Base-by-base conservation (phyloP, 2,113 vertebrate genomes). In the Cebus imitator region DNA sequence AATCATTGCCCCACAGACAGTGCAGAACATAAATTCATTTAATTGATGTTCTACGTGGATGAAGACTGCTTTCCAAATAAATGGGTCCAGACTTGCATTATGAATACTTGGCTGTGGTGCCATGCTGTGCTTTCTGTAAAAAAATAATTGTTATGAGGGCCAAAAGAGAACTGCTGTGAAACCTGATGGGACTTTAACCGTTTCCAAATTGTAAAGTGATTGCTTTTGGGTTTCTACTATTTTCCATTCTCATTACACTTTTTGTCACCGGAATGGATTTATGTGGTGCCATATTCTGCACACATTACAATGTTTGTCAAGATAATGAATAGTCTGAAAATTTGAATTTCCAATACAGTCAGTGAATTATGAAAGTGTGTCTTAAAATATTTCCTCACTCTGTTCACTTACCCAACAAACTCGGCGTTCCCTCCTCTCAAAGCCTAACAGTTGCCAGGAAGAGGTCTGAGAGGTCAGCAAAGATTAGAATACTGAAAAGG, bases 191-290 rank as follows among this genome's bases (percentile, higher is more conserved):
- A 90, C 90, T 37, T 66, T 35, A 50, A 92, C 83, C 81, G 70
- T 88, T 75, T 97, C 86, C 91, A 97, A 97, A 97, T 72, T 96
- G 86, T 96, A 93, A 98, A 98, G 89, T 96, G 94, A 98, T 98
- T 97, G 84, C 97, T 98, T 97, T 97, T 98, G 97, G 97, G 86
- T 98, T 97, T 96, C 96, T 97, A 94, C 94, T 95, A 94, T 97
- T 98, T 98, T 97, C 97, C 97, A 94, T 98, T 98, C 96, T 98
- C 97, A 98, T 98, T 98, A 98, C 94, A 94, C 81, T 98, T 97
- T 98, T 98, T 99, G 98, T 98, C 98, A 98, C 87, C 82, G 97
- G 95, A 97, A 98, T 96, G 96, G 98, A 99, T 99, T 98, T 98
- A 98, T 98, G 96, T 91, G 94, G 83, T 98, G 97, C 97, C 98